These are phyloP conservation scores for Eristalis arbustorum DNA, from an alignment of 2,888 invertebrate species.

Conservation along the genomic window DNA sequence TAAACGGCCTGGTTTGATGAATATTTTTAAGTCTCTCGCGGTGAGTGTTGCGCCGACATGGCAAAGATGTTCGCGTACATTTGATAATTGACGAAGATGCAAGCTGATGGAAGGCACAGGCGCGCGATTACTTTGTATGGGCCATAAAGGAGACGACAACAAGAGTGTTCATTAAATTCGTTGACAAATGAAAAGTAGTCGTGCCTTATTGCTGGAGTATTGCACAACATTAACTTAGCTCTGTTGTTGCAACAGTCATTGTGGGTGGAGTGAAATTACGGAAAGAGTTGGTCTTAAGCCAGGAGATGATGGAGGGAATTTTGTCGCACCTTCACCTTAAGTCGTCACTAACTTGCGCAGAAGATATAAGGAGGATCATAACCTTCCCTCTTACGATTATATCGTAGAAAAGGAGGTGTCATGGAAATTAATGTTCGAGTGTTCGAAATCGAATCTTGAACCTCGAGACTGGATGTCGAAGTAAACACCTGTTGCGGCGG, in stretches of 20 bases:
- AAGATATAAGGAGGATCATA: too few relatives aligned
- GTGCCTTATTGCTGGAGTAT: background rate
- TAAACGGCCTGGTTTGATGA: background rate
- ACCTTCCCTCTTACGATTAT: too few relatives aligned
- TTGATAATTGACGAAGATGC: background rate
- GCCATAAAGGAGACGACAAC: background rate
- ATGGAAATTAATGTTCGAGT: too few relatives aligned
- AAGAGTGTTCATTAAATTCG: background rate
- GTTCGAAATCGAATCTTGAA: too few relatives aligned
- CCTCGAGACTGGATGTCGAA: too few relatives aligned
- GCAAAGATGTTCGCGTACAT: background rate
- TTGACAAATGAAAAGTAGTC: background rate
- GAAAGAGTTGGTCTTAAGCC: background rate
- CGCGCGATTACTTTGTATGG: background rate
- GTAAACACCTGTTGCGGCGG: too few relatives aligned
- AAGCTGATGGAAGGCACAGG: background rate
- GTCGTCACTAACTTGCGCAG: too few relatives aligned
- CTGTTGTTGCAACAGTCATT: background rate
- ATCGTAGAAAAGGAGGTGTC: too few relatives aligned
- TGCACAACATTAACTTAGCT: background rate
- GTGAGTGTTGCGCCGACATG: background rate
- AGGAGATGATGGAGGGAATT: too few relatives aligned
- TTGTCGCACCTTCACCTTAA: too few relatives aligned
- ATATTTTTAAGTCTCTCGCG: background rate
- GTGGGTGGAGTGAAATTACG: background rate